These are phyloP conservation scores for Chrysopilus asiliformis DNA, from an alignment of 2,888 invertebrate genomes.

Conservation along the genomic window DNA sequence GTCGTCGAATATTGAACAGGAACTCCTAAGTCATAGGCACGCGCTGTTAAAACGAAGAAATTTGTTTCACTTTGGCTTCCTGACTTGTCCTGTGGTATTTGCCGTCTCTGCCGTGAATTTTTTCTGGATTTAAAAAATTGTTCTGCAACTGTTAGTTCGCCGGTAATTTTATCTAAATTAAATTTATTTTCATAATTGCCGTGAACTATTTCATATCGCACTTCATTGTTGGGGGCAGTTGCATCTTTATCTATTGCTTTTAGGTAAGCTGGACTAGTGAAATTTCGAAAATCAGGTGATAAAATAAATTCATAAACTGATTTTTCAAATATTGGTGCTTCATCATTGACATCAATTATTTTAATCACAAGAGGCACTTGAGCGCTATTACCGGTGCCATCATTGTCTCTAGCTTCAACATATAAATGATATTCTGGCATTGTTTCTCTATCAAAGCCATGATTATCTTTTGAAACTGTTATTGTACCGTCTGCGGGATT, in stretches of 20 bases:
- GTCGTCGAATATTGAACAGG: constrained; percentile 62
- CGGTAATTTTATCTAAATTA: constrained; percentile 59
- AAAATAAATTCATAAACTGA: constrained; percentile 68
- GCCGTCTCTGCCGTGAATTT: constrained; percentile 8
- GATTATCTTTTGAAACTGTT: constrained; percentile 59
- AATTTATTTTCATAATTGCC: constrained; percentile 66
- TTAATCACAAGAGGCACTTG: constrained; percentile 59
- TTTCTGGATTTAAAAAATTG: constrained; percentile 22
- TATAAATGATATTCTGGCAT: constrained; percentile 62
- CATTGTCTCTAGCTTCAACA: constrained; percentile 79
- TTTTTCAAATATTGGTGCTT: constrained; percentile 71
- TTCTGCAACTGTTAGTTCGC: constrained; percentile 53
- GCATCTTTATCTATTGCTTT: constrained; percentile 76
- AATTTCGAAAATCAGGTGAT: constrained; percentile 55
- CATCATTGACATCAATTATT: constrained; percentile 72
- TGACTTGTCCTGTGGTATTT: too few relatives aligned
- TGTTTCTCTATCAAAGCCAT: constrained; percentile 71
- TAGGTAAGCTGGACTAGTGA: constrained; percentile 63
- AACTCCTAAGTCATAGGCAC: constrained; percentile 75
- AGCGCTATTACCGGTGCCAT: constrained; percentile 64
- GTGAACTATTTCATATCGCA: constrained; percentile 69
- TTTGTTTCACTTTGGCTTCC: constrained; percentile 29
- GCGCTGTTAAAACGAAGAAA: constrained; percentile 49
- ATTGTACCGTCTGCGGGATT: constrained; percentile 68
- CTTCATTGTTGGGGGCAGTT: constrained; percentile 70